Conservation (phyloP, 2,113 vertebrate genomes). For the Lepus timidus region DNA sequence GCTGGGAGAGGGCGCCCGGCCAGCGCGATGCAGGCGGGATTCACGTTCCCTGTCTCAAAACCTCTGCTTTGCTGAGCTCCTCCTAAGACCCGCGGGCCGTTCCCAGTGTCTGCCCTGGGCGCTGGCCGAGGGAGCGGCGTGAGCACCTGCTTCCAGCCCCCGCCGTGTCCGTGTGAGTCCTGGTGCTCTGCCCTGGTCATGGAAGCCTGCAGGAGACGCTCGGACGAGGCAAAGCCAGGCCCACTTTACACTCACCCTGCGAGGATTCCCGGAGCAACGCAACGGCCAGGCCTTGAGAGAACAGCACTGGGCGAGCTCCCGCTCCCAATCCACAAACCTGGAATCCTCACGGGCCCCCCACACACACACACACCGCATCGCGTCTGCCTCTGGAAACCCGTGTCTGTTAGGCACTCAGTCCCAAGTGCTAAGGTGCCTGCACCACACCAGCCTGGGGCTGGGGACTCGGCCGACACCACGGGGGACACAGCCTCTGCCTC, state of each 20-base stretch:
- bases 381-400: background rate
- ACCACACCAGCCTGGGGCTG: background rate
- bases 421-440: background rate
- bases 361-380: background rate
- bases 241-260: accelerated
- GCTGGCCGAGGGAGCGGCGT: background rate
- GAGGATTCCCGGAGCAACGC: background rate
- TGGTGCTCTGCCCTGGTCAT: no score
- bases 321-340: background rate
- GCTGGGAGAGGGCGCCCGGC: background rate
- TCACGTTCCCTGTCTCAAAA: background rate
- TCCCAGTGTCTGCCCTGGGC: background rate
- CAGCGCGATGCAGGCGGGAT: no score
- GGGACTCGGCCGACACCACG: background rate
- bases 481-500: background rate
- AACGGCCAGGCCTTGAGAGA: no score
- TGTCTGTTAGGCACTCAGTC: background rate
- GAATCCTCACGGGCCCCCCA: no score
- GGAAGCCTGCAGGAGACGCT: background rate
- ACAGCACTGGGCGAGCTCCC: no score
- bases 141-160: background rate
- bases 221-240: background rate
- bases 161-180: background rate
- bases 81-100: background rate
- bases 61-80: background rate